Evolutionary conservation across 2,797 vertebrate genomes (phyloP).

Genomic region (Anas flavirostris): DNA sequence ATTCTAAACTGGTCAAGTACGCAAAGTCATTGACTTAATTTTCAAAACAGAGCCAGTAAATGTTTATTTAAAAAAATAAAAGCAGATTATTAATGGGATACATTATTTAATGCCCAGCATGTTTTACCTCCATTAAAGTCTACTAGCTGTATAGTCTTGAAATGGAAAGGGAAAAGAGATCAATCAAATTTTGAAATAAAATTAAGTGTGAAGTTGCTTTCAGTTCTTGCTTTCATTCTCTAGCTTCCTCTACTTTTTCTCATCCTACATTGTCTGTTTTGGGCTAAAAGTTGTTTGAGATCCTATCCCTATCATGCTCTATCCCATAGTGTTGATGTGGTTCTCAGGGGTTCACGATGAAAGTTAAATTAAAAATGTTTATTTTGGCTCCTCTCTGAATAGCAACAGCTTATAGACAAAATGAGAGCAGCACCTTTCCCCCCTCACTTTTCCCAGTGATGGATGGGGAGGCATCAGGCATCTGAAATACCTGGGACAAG

Average conservation of each 20-base stretch:
- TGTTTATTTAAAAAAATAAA: not conserved
- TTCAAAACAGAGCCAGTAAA: not conserved
- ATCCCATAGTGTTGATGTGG: not conserved
- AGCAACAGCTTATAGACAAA: not conserved
- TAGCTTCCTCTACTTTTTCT: slow-evolving; percentile 55
- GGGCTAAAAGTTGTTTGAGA: slow-evolving; percentile 31
- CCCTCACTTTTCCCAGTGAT: not conserved
- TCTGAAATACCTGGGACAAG: not conserved
- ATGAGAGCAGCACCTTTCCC: slow-evolving; percentile 6
- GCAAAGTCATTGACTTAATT: not conserved
- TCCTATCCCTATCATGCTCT: slow-evolving; percentile 46
- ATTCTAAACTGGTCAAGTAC: not conserved
- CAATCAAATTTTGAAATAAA: not conserved
- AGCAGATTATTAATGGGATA: not conserved
- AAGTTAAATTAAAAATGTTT: not conserved
- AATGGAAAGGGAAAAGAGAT: not conserved
- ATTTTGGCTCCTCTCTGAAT: slow-evolving; percentile 65
- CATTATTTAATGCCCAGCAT: not conserved
- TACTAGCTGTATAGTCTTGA: not conserved
- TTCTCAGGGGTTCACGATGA: not conserved
- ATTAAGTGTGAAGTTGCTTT: slow-evolving; percentile 11
- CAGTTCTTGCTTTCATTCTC: slow-evolving; percentile 20
- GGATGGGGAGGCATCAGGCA: not conserved
- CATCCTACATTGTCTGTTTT: slow-evolving; percentile 64
- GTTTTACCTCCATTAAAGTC: not conserved